Evolutionary conservation across 2,888 invertebrate species (phyloP), one percentile per base, ranked within the genome.

Genomic region (Acronicta psi): DNA sequence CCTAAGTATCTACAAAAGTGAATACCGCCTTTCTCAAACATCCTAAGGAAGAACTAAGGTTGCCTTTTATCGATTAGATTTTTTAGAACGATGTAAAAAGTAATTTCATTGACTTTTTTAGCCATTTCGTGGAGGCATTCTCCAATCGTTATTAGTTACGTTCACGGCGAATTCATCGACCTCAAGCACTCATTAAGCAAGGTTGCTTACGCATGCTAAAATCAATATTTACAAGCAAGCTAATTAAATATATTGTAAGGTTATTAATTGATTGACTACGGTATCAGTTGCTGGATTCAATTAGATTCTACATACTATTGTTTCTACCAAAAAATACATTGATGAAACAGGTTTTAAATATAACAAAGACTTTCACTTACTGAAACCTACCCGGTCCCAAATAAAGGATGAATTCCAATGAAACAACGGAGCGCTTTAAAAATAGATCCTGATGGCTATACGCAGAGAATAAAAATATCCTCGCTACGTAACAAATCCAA

Each of bases 201-300:
- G 77, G 75, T 52, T 64, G 52, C 69, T 54, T 53, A 40, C 54
- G 57, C 55, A 52, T 47, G 51, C 58, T 64, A 55, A 70, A 69
- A 74, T 75, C 77, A 69, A 76, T 75, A 77, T 66, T 52, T 54
- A 42, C 44, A 40, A 50, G 49, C 65, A 68, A 73, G 47, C 65
- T 69, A 73, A 65, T 73, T 73, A 59, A 54, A 73, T 41, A 37
- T 45, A 40, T 42, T 46, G 29, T 50, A 42, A 47, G 38, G 34
- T 73, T 47, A 51, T 57, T 53, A 68, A 56, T 54, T 34, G 47
- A 25, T 16, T 25, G 36, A 17, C 38, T 31, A 47, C 16, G 36
- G 17, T 37, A 36, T 25, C 25, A 55, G 36, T 18, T 25, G 13
- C 31, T 25, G 6, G 11, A n/a, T 17, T 6, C 29, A 11, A 20